phyloP scores from a whole-genome alignment of 1,140 invertebrate species.

The Heliconius congener region DNA sequence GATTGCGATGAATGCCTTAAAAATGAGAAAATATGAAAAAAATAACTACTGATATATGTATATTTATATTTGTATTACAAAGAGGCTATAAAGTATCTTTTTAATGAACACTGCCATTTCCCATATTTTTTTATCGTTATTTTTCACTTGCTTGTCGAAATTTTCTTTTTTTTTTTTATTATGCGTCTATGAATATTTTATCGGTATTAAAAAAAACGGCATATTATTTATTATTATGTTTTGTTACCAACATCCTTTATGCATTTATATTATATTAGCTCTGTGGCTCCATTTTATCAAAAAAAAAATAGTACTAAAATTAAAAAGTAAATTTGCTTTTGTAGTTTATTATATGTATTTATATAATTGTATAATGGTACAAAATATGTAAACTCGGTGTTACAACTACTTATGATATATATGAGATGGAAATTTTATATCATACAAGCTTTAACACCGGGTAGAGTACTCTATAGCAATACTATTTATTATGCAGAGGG shows the following conservation, averaged over 20 bases:
- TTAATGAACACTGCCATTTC: slow-evolving; percentile 9
- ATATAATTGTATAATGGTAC: not conserved
- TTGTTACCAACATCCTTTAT: not conserved
- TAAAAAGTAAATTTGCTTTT: not conserved
- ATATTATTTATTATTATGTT: not conserved
- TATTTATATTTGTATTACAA: slow-evolving; percentile 3
- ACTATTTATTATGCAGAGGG: not conserved
- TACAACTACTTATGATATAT: not conserved
- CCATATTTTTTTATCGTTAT: not conserved
- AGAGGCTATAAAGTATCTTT: slow-evolving; percentile 11
- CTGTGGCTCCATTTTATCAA: not conserved
- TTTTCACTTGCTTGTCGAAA: not conserved
- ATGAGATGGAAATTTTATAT: not conserved
- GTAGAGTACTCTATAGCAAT: not conserved
- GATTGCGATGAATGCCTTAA: not conserved
- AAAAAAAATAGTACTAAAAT: not conserved
- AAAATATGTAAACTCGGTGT: not conserved
- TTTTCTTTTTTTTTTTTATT: not conserved
- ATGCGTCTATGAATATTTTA: not conserved
- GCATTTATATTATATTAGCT: slow-evolving; percentile 1
- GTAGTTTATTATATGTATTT: slow-evolving; percentile 7
- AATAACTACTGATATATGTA: not conserved
- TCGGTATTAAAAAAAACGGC: not conserved
- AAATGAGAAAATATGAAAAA: not conserved
- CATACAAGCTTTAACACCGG: not conserved